These are phyloP conservation scores for Mesembrinibis cayennensis DNA, from an alignment of 2,113 vertebrate species.

Conservation along the genomic window DNA sequence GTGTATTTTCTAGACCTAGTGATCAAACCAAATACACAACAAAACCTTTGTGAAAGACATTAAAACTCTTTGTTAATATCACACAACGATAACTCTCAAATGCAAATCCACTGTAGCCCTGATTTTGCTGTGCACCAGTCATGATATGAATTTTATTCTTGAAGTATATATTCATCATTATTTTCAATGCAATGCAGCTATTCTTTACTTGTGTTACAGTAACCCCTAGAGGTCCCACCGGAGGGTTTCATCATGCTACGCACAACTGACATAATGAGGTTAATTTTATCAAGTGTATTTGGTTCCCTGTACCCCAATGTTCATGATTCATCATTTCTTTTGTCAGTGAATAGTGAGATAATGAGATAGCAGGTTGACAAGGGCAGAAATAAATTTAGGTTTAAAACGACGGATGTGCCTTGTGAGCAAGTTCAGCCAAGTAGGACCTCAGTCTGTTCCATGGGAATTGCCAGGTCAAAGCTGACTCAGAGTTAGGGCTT, in stretches of 20 bases:
- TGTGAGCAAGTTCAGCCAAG: slow-evolving; percentile 34
- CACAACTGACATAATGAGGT: slow-evolving; percentile 41
- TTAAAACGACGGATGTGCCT: neutral
- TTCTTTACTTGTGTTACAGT: neutral
- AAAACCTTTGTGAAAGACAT: neutral
- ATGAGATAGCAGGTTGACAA: slow-evolving; percentile 46
- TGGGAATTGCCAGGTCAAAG: slow-evolving; percentile 50
- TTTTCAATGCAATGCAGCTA: neutral
- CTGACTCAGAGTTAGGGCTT: slow-evolving; percentile 57
- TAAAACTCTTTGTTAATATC: neutral
- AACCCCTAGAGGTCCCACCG: neutral
- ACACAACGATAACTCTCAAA: neutral
- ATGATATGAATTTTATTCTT: neutral
- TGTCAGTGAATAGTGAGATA: slow-evolving; percentile 59
- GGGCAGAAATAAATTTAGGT: slow-evolving; percentile 20
- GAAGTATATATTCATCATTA: neutral
- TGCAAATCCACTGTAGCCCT: neutral
- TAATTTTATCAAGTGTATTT: slow-evolving; percentile 36
- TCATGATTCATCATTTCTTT: slow-evolving; percentile 51
- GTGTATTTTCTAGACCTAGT: neutral
- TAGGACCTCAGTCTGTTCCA: neutral
- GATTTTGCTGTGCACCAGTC: neutral
- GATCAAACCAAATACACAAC: neutral
- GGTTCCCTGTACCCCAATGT: neutral
- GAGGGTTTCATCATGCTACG: neutral